Evolutionary conservation across 2,888 invertebrate genomes (phyloP).

Genomic region (Tipula helvola): DNA sequence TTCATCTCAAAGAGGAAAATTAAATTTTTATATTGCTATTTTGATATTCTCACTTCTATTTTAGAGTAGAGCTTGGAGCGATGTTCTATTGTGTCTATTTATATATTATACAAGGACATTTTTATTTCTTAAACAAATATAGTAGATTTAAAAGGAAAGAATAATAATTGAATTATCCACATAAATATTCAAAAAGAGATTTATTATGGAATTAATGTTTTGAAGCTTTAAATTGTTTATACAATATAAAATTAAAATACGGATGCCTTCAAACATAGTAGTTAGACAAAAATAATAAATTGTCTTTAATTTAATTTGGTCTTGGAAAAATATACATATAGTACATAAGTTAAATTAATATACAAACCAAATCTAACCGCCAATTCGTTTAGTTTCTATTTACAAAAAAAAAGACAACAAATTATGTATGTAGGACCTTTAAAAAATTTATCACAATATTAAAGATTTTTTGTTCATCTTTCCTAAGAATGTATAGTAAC

Average conservation of each 20-base stretch:
- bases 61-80: neutral
- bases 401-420: too few relatives aligned
- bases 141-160: neutral
- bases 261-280: neutral
- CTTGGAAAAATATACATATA: neutral
- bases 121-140: neutral
- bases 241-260: neutral
- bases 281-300: neutral
- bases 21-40: neutral
- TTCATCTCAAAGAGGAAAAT: neutral
- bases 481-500: neutral
- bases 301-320: neutral
- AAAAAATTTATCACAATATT: neutral
- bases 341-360: too few relatives aligned
- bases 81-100: neutral
- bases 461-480: neutral
- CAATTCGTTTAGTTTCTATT: neutral
- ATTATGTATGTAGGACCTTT: too few relatives aligned
- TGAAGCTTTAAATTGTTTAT: neutral
- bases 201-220: neutral
- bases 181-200: neutral
- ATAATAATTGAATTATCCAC: neutral
- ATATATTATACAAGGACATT: neutral
- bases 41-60: neutral
- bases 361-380: neutral